Base-by-base conservation (phyloP, 2,797 vertebrate species). In the Psittacula derbiana region DNA sequence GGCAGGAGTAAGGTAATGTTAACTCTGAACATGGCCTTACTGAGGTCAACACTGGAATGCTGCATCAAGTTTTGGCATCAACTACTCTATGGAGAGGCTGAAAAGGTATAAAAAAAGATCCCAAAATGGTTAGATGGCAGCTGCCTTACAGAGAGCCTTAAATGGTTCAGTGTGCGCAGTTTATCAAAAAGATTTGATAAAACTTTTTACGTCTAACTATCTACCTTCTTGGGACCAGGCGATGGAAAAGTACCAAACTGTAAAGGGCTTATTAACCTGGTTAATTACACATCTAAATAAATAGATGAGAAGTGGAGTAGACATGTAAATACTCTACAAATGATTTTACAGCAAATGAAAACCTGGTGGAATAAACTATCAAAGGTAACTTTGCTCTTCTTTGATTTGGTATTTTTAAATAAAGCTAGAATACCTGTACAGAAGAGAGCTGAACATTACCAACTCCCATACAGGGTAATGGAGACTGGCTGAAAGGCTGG, bases 1-100 rank as follows among this genome's bases (percentile, higher is more conserved):
- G 81, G 73, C 53, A 83, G 80, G 86, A 93, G n/a, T 44, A 92
- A 86, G 85, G 75, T 44, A 80, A 80, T 36, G 52, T 60, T 84
- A 84, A 41, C 75, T 74, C 75, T 71, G 72, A 66, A 74, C 33
- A 53, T 2, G 47, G 85, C 79, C 65, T 78, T 88, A 80, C 43
- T 64, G 60, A 43, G 75, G 76, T 78, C 57, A 73, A 17, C 2
- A 1, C 18, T 67, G 69, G 75, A 86, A 52, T 33, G 52, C 72
- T 61, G 66, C 79, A 80, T 57, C 14, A 21, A 72, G 30, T 74
- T 95, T 88, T 90, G 66, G 43, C 58, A 81, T 30, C 9, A 3
- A 2, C 23, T 78, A 27, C 46, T 62, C 4, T 13, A 58, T 74
- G 58, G 38, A 52, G 65, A 78, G 30, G n/a, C 41, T 88, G 80